These are phyloP conservation scores for Penaeus japonicus DNA, from an alignment of 1,140 invertebrate species.

Conservation along the genomic window DNA sequence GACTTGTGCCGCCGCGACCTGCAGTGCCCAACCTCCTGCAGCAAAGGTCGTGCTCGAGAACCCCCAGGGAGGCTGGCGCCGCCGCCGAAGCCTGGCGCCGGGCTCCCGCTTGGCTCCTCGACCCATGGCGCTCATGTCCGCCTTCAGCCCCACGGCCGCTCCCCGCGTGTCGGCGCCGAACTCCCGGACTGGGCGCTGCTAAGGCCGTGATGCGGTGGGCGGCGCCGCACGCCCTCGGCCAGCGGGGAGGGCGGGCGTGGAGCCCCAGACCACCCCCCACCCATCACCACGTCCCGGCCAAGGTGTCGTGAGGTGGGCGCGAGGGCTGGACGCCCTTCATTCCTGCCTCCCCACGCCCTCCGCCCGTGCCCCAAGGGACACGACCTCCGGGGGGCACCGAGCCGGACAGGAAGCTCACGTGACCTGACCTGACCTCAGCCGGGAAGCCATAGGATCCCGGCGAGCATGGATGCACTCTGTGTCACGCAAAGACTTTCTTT, in stretches of 20 bases:
- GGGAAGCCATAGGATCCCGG: no score
- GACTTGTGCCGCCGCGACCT: no score
- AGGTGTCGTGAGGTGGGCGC: conserved; percentile 45
- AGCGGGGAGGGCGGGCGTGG: conserved; percentile 51
- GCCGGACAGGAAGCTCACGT: no score
- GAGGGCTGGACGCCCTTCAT: background rate
- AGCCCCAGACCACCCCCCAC: conserved; percentile 42
- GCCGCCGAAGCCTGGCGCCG: background rate
- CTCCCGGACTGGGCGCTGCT: conserved; percentile 22
- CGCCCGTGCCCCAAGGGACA: background rate
- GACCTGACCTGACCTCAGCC: no score
- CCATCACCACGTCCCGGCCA: conserved; percentile 41
- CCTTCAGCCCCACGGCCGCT: background rate
- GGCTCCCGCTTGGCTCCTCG: conserved; percentile 6
- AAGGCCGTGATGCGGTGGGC: conserved; percentile 48
- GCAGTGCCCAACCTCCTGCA: no score
- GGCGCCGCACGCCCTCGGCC: conserved; percentile 38
- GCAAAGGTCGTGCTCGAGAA: no score
- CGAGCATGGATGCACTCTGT: no score
- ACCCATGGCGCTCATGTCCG: conserved; percentile 12
- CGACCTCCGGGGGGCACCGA: no score
- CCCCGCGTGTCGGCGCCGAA: conserved; percentile 20
- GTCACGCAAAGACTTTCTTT: no score
- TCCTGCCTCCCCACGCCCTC: background rate
- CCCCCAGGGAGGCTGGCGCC: background rate